Percentiles rank a stretch among this genome's conserved stretches.
Conservation (phyloP, 1,140 invertebrate species). For the Achroia grisella region DNA sequence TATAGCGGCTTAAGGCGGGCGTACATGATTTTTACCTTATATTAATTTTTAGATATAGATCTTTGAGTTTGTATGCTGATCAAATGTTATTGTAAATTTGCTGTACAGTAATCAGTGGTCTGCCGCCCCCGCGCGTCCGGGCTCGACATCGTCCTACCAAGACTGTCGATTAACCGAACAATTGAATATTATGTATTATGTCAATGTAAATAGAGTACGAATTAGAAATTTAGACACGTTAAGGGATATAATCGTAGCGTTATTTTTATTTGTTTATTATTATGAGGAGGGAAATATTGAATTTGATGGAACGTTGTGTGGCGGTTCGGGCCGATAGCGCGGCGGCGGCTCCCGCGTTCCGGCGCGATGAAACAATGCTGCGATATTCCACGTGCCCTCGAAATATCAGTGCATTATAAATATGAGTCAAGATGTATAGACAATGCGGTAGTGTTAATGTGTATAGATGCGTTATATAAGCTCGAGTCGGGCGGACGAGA, state of each 20-base stretch:
- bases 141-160: constrained; percentile 30
- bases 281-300: constrained; percentile 22
- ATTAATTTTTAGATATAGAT: constrained; percentile 60
- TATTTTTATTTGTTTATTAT: constrained; percentile 44
- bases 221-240: constrained; percentile 58
- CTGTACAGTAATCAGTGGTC: constrained; percentile 51
- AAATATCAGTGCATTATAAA: constrained; percentile 65
- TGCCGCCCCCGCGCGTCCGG: constrained; percentile 30
- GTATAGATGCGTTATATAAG: constrained; percentile 63
- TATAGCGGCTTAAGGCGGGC: constrained; percentile 64
- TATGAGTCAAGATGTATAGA: constrained; percentile 65
- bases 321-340: constrained; percentile 25
- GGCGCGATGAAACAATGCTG: constrained; percentile 51
- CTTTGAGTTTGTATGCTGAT: constrained; percentile 66
- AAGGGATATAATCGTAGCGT: constrained; percentile 60
- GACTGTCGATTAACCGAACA: constrained; percentile 59
- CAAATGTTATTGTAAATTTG: constrained; percentile 69
- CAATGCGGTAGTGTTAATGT: constrained; percentile 65
- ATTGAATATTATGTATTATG: constrained; percentile 61
- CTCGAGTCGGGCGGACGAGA: constrained; percentile 53
- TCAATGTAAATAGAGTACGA: constrained; percentile 70
- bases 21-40: constrained; percentile 56
- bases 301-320: constrained; percentile 21
- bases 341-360: constrained; percentile 23
- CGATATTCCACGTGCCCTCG: constrained; percentile 68